Base-by-base conservation (phyloP, 1,140 invertebrate genomes). In the Calosoma granatense region DNA sequence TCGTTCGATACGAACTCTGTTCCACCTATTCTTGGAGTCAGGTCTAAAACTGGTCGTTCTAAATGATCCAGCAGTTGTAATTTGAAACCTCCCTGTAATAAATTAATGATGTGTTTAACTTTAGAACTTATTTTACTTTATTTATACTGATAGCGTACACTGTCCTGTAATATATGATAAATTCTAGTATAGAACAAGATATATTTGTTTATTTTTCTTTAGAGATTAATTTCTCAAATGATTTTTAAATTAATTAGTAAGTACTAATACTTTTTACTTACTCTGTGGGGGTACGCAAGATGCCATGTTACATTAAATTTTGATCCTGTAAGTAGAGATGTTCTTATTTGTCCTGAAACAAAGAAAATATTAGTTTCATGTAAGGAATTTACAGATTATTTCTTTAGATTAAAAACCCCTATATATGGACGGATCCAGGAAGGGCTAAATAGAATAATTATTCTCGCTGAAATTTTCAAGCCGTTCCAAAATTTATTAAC, bases 261-360 rank as follows among this genome's bases (percentile, higher is more conserved):
- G 66, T 70, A 67, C 61, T 14, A 56, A 55, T 4, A 51, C 47
- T 47, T 26, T 22, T 53, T 51, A 80, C 86, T 88, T 80, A 95
- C 93, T 76, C 81, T 77, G 69, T 97, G 92, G 2, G 94, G 90
- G 77, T 94, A 95, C 9, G 90, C 90, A 64, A 96, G 78, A 75
- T 94, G 90, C 93, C 93, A 97, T 56, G 92, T 87, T 53, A 94
- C 83, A 72, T 93, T 95, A 69, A 97, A 87, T 58, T 81, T 81
- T 61, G 88, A 85, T 58, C 90, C 90, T 23, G 87, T 81, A 60
- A 89, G 69, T 62, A 95, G 78, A n/a, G 86, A 83, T 51, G 92
- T 95, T 68, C 82, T 83, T 59, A 87, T 79, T 63, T 82, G 78
- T 63, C 88, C 88, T 91, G 78, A 43, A 85, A 79, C 59, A 73